Evolutionary conservation across 1,140 invertebrate genomes (phyloP).

Genomic region (Leptinotarsa texana): DNA sequence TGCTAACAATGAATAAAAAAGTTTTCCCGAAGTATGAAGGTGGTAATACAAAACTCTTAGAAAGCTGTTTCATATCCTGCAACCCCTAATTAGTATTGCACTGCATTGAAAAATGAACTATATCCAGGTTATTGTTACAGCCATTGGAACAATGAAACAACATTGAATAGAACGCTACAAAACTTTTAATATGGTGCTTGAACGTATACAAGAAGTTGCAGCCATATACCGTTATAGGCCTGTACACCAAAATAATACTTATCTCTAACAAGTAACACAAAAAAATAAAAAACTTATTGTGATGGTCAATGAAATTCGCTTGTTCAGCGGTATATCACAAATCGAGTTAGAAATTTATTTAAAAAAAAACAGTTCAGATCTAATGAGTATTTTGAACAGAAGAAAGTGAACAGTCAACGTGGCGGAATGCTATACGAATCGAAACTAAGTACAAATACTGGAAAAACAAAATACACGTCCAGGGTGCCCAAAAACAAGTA

Average conservation of each 20-base stretch:
- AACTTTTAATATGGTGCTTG: conserved; percentile 36
- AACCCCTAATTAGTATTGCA: no score
- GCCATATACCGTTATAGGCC: conserved; percentile 25
- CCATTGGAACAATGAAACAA: conserved; percentile 17
- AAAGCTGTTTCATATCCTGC: no score
- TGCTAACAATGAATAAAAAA: no score
- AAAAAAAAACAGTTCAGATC: conserved; percentile 20
- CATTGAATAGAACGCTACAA: conserved; percentile 33
- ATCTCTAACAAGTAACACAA: conserved; percentile 25
- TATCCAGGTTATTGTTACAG: no score
- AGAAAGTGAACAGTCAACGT: conserved; percentile 22
- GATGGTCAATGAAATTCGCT: conserved; percentile 21
- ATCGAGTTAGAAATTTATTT: conserved; percentile 27
- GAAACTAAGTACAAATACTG: conserved; percentile 28
- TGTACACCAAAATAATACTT: conserved; percentile 35
- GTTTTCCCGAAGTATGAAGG: no score
- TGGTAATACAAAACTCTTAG: no score
- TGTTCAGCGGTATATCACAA: conserved; percentile 31
- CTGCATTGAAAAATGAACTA: no score
- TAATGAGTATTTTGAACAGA: conserved; percentile 30
- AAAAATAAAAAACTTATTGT: conserved; percentile 22
- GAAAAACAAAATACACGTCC: background rate
- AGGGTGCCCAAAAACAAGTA: conserved; percentile 11
- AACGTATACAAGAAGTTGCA: conserved; percentile 37
- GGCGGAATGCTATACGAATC: conserved; percentile 28